These are phyloP conservation scores for Trochalopteron elliotii DNA, from an alignment of 2,113 vertebrate genomes.

Conservation along the genomic window DNA sequence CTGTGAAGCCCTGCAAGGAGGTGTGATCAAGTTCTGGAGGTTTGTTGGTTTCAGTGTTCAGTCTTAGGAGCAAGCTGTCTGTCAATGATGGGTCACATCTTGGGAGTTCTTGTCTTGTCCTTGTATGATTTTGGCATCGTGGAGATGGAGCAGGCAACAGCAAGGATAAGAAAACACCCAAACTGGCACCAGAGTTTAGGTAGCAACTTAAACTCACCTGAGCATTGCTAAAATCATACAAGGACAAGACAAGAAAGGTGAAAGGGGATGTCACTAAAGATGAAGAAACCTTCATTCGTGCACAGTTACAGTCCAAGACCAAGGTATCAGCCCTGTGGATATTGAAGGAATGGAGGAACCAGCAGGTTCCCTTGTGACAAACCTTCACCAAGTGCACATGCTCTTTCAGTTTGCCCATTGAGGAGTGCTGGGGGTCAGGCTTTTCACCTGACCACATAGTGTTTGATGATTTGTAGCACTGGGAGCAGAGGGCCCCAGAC, in stretches of 20 bases:
- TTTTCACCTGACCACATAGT: not conserved
- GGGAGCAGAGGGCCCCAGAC: not conserved
- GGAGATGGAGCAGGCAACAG: no score
- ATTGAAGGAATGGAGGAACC: not conserved
- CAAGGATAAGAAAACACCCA: no score
- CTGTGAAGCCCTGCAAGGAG: not conserved
- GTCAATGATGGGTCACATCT: rapidly evolving
- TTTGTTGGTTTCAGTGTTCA: not conserved
- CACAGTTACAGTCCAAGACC: not conserved
- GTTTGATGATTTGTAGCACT: not conserved
- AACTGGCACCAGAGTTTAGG: no score
- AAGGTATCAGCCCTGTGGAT: not conserved
- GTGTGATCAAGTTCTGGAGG: not conserved
- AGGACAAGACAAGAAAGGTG: no score
- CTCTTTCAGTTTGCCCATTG: not conserved
- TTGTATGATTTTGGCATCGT: not conserved
- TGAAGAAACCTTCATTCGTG: not conserved
- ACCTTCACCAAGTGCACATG: not conserved
- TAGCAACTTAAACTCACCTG: no score
- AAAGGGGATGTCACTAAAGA: not conserved
- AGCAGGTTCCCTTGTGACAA: not conserved
- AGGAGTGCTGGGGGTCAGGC: not conserved
- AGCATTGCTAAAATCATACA: no score
- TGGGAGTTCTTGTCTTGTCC: not conserved
- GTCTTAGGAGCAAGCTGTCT: not conserved